Percentiles rank a stretch among this genome's conserved stretches.
Conservation (phyloP, 2,113 vertebrate genomes). For the Neofelis nebulosa region DNA sequence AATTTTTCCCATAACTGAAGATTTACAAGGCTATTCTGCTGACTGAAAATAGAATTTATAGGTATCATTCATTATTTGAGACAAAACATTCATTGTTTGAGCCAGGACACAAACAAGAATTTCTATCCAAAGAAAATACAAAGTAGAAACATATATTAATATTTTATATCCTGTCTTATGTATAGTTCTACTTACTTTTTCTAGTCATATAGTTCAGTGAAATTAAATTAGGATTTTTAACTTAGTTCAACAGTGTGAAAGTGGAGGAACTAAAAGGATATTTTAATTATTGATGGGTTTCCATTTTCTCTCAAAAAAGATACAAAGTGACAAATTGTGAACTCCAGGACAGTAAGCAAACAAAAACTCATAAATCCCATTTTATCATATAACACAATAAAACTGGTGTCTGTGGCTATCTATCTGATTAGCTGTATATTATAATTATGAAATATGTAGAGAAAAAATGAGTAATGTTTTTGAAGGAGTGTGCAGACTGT, state of each 20-base stretch:
- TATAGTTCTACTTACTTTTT: background rate
- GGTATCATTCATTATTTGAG: background rate
- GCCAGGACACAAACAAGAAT: background rate
- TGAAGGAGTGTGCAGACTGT: background rate
- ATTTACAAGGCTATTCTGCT: conserved; percentile 23
- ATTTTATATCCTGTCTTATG: background rate
- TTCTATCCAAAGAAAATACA: background rate
- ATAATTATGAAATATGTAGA: conserved; percentile 1
- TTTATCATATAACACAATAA: background rate
- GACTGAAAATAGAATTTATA: conserved; percentile 33
- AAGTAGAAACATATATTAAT: background rate
- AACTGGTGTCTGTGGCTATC: background rate
- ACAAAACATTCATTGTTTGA: background rate
- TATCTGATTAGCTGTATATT: background rate
- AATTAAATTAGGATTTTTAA: conserved; percentile 44
- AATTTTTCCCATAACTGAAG: conserved; percentile 39
- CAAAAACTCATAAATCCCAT: background rate
- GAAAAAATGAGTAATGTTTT: background rate
- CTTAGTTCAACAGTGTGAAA: background rate
- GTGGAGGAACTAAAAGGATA: background rate
- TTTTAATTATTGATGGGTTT: conserved; percentile 10
- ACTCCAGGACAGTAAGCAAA: background rate
- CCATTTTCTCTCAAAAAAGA: background rate
- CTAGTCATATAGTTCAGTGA: background rate
- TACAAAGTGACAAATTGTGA: background rate